phyloP scores from a whole-genome alignment of 2,113 vertebrate genomes.

The human (Homo sapiens) region DNA sequence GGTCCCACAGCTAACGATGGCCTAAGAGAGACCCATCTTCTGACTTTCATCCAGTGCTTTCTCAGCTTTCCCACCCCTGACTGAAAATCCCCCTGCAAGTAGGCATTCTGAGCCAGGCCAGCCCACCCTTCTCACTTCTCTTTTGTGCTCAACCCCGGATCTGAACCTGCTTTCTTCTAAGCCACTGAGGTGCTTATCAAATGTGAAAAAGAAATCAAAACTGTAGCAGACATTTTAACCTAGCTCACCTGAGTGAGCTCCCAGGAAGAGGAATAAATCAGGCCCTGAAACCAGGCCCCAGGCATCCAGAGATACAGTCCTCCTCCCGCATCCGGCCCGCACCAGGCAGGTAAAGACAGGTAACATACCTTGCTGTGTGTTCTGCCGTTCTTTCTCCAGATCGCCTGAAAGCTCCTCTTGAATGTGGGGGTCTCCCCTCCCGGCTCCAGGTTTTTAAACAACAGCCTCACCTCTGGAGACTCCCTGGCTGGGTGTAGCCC shows the following conservation, averaged over 20 bases:
- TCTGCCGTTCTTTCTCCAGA: neutral
- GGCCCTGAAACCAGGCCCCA: neutral
- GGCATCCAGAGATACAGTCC: neutral
- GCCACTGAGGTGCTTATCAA: neutral
- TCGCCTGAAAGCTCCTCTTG: neutral
- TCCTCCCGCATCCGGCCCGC: neutral
- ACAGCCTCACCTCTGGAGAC: slow-evolving; percentile 85
- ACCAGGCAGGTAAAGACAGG: neutral
- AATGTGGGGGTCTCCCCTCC: slow-evolving; percentile 35
- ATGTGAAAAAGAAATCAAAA: neutral
- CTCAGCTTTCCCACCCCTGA: neutral
- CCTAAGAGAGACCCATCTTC: neutral
- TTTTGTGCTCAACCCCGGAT: neutral
- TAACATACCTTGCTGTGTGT: slow-evolving; percentile 20
- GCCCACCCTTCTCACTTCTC: neutral
- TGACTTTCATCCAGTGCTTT: neutral
- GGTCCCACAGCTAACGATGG: neutral
- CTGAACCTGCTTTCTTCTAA: slow-evolving; percentile 13
- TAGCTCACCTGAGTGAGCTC: neutral
- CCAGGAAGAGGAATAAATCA: neutral
- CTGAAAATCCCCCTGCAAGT: neutral
- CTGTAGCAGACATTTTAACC: neutral
- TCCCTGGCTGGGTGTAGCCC: slow-evolving; percentile 77
- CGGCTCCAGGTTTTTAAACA: slow-evolving; percentile 82
- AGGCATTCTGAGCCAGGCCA: neutral